Conservation (phyloP, 2,797 vertebrate species). For the Kryptopterus vitreolus region DNA sequence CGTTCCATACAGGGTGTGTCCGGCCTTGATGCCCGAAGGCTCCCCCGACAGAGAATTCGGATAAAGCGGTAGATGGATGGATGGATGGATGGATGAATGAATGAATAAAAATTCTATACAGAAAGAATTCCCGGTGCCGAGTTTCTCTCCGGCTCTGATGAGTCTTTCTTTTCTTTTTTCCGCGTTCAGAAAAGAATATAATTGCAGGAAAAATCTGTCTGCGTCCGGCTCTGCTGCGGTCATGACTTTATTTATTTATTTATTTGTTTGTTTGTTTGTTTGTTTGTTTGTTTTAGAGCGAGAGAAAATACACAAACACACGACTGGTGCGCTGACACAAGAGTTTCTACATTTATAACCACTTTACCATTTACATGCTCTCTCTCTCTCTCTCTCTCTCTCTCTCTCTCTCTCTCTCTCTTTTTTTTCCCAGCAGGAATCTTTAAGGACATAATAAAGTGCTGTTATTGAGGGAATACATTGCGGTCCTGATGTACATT, state of each 20-base stretch:
- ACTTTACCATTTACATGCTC: constrained; percentile 26
- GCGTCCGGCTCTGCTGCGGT: background rate
- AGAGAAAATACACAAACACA: constrained; percentile 4
- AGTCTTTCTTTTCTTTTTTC: constrained; percentile 31
- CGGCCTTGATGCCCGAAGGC: too few relatives aligned
- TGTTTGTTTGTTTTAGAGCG: too few relatives aligned
- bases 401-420: constrained; percentile 17
- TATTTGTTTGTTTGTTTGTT: too few relatives aligned
- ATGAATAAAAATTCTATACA: constrained; percentile 33
- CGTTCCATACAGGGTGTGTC: too few relatives aligned
- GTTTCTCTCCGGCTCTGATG: constrained; percentile 24
- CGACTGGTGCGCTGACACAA: background rate
- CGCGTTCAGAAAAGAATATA: constrained; percentile 8
- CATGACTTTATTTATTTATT: constrained; percentile 26
- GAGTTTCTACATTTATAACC: constrained; percentile 33
- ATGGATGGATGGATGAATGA: too few relatives aligned
- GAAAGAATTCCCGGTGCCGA: background rate
- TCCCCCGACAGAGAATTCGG: too few relatives aligned
- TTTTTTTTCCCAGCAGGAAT: constrained; percentile 29
- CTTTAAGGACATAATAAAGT: constrained; percentile 24
- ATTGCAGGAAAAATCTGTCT: constrained; percentile 16
- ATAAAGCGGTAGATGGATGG: too few relatives aligned
- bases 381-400: constrained; percentile 24
- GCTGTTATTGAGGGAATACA: constrained; percentile 37
- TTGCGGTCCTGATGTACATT: background rate